Conservation (phyloP, 2,888 invertebrate species). For the Sesia bembeciformis region DNA sequence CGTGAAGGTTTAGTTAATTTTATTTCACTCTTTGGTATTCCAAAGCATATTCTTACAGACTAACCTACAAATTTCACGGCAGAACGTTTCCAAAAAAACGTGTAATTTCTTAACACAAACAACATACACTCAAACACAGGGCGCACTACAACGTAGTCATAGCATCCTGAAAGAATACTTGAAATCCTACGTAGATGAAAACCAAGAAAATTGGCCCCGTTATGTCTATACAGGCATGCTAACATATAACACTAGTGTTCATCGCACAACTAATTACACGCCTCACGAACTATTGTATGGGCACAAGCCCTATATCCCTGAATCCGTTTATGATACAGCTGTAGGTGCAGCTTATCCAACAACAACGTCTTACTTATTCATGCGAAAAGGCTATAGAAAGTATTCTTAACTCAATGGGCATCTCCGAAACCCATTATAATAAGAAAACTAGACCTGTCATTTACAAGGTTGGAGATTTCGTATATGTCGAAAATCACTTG, state of each 20-base stretch:
- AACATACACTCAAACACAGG: constrained; percentile 1
- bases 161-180: neutral
- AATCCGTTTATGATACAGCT: constrained; percentile 1
- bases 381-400: constrained; percentile 1
- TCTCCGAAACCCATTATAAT: constrained; percentile 3
- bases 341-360: neutral
- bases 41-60: constrained; percentile 7
- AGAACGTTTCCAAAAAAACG: constrained; percentile 1
- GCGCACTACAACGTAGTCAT: constrained; percentile 3
- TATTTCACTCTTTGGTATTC: constrained; percentile 11
- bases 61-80: constrained; percentile 9
- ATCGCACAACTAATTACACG: neutral
- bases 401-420: neutral
- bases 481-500: constrained; percentile 2
- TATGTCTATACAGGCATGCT: neutral
- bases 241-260: neutral
- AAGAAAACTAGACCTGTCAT: neutral
- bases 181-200: neutral
- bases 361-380: neutral
- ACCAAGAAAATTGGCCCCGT: neutral
- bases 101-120: too few species aligned
- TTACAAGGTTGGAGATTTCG: constrained; percentile 3
- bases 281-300: constrained; percentile 1
- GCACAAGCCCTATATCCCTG: constrained; percentile 2
- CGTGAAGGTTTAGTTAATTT: constrained; percentile 8